A percentile compares a stretch with the other conserved stretches of the same genome.
Conservation (phyloP, 1,140 invertebrate species). For the Papilio aristodemus region DNA sequence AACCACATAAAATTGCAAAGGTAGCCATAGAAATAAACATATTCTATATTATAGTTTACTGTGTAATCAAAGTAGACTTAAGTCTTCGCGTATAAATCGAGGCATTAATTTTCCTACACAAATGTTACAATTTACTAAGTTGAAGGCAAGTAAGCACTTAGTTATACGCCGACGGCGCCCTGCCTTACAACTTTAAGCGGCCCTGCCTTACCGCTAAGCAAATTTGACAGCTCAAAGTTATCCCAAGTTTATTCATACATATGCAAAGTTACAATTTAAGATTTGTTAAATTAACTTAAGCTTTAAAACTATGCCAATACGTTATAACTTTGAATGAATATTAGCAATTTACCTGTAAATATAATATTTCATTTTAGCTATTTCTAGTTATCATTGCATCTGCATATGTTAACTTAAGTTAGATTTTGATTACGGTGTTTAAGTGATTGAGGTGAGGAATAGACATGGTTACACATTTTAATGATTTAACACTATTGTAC, state of each 20-base stretch:
- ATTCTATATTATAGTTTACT: background rate
- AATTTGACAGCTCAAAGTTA: constrained; percentile 79
- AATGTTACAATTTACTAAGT: constrained; percentile 75
- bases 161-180: constrained; percentile 64
- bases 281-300: constrained; percentile 29
- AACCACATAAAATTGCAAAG: too few species aligned
- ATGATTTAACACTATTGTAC: too few species aligned
- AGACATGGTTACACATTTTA: too few species aligned
- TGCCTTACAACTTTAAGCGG: constrained; percentile 63
- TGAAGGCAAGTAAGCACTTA: constrained; percentile 75
- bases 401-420: constrained; percentile 65
- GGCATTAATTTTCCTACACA: constrained; percentile 76
- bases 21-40: too few species aligned
- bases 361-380: constrained; percentile 53
- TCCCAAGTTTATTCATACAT: constrained; percentile 66
- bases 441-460: too few species aligned
- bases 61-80: constrained; percentile 21
- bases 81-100: constrained; percentile 62
- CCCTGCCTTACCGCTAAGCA: constrained; percentile 75
- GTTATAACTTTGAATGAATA: constrained; percentile 39
- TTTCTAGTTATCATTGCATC: constrained; percentile 72
- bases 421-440: constrained; percentile 73
- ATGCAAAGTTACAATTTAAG: constrained; percentile 51
- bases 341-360: constrained; percentile 40
- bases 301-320: constrained; percentile 41